phyloP scores from a whole-genome alignment of 2,888 invertebrate species.

The Platynereis dumerilii region DNA sequence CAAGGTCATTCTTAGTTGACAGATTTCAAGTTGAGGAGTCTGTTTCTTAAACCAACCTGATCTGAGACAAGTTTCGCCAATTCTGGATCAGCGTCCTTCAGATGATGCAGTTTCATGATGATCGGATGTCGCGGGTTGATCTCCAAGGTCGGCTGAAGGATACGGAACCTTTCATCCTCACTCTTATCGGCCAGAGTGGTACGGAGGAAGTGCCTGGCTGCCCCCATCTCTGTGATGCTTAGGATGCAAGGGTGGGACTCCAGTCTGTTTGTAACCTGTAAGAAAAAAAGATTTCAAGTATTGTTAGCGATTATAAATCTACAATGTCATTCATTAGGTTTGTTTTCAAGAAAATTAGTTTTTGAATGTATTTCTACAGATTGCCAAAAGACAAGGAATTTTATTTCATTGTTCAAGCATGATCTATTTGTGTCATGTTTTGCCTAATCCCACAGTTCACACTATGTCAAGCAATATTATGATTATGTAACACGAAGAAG shows the following conservation, averaged over 20 bases:
- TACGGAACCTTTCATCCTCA: slow-evolving; percentile 80
- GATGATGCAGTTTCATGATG: slow-evolving; percentile 82
- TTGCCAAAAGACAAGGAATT: too few relatives aligned
- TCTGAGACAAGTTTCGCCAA: slow-evolving; percentile 84
- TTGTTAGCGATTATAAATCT: too few relatives aligned
- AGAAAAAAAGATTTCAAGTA: not conserved
- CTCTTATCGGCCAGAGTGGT: slow-evolving; percentile 74
- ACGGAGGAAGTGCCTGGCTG: slow-evolving; percentile 91
- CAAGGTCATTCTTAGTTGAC: too few relatives aligned
- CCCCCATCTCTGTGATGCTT: slow-evolving; percentile 95
- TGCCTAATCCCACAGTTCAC: too few relatives aligned
- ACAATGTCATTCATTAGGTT: too few relatives aligned
- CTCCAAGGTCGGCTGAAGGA: slow-evolving; percentile 90
- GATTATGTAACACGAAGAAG: too few relatives aligned
- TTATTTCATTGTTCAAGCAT: too few relatives aligned
- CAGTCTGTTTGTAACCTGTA: slow-evolving; percentile 77
- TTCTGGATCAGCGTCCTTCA: slow-evolving; percentile 77
- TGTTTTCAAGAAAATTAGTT: too few relatives aligned
- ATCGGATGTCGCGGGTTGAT: slow-evolving; percentile 83
- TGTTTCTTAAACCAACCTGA: slow-evolving; percentile 75
- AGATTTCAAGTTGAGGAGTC: too few relatives aligned
- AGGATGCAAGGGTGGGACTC: slow-evolving; percentile 91
- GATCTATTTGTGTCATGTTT: too few relatives aligned
- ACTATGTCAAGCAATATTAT: too few relatives aligned
- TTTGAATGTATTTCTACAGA: too few relatives aligned